Percentiles rank a stretch among this genome's conserved stretches.
These are phyloP conservation scores for Oxycera nigricornis DNA, from an alignment of 2,888 invertebrate species.

Conservation along the genomic window DNA sequence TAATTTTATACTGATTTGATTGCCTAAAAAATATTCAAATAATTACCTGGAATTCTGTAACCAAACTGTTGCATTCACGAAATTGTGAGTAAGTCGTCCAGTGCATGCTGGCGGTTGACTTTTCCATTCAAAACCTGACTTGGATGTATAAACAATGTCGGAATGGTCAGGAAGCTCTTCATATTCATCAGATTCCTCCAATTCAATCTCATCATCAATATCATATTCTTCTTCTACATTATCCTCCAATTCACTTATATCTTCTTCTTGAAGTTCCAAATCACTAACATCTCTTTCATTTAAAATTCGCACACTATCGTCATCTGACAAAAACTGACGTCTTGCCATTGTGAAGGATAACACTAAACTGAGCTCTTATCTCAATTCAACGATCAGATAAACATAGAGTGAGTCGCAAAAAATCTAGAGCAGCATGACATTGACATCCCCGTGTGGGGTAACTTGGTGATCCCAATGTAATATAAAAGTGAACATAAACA, in stretches of 20 bases:
- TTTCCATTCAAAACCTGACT: constrained; percentile 1
- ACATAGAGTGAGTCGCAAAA: neutral
- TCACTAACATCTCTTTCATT: neutral
- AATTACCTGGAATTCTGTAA: neutral
- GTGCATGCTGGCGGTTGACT: neutral
- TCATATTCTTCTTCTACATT: neutral
- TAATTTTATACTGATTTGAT: neutral
- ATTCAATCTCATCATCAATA: neutral
- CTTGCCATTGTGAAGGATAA: constrained; percentile 5
- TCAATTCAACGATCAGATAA: constrained; percentile 5
- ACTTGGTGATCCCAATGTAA: neutral
- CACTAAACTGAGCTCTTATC: neutral
- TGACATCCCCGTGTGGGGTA: neutral
- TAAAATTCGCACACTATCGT: neutral
- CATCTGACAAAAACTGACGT: neutral
- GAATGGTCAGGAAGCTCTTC: constrained; percentile 2
- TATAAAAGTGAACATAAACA: neutral
- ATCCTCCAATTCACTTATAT: neutral
- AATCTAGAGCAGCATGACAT: neutral
- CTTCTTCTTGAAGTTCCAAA: constrained; percentile 5
- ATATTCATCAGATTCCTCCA: neutral
- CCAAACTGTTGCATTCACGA: neutral
- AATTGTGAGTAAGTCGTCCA: neutral
- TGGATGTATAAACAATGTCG: neutral
- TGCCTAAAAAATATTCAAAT: constrained; percentile 3